Evolutionary conservation across 2,113 vertebrate species (phyloP).

Genomic region (Syrmaticus mikado): DNA sequence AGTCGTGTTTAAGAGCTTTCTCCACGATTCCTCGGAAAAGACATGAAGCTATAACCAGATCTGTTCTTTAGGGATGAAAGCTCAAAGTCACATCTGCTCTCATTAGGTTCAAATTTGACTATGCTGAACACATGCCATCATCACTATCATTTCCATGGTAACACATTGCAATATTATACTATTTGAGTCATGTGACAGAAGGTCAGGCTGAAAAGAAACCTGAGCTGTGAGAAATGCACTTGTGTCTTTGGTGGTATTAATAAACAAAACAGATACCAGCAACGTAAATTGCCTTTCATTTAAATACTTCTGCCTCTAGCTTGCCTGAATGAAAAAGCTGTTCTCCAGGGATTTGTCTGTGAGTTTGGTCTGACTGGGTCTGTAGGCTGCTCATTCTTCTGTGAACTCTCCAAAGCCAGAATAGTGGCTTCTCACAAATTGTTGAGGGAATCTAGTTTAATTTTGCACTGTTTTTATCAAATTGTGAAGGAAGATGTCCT

Average conservation of each 20-base stretch:
- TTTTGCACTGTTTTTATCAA: neutral
- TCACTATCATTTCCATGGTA: slow-evolving; percentile 59
- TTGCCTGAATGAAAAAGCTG: slow-evolving; percentile 62
- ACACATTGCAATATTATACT: slow-evolving; percentile 40
- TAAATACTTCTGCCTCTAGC: slow-evolving; percentile 67
- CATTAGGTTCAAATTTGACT: slow-evolving; percentile 56
- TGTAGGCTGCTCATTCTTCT: slow-evolving; percentile 19
- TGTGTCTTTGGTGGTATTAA: slow-evolving; percentile 50
- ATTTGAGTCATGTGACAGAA: slow-evolving; percentile 34
- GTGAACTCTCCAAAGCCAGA: neutral
- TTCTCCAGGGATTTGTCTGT: slow-evolving; percentile 46
- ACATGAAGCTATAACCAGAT: neutral
- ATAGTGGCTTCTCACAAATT: neutral
- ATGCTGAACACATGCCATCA: slow-evolving; percentile 58
- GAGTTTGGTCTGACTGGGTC: neutral
- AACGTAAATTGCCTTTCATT: slow-evolving; percentile 76
- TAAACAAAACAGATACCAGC: slow-evolving; percentile 65
- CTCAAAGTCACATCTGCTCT: slow-evolving; percentile 46
- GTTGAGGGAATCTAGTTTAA: neutral
- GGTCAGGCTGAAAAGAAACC: slow-evolving; percentile 58
- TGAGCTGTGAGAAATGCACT: slow-evolving; percentile 24
- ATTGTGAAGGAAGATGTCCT: neutral
- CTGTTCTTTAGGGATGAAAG: neutral
- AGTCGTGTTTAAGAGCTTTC: neutral
- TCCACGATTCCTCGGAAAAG: neutral